phyloP scores from a whole-genome alignment of 2,113 vertebrate genomes.

The Pongo abelii region DNA sequence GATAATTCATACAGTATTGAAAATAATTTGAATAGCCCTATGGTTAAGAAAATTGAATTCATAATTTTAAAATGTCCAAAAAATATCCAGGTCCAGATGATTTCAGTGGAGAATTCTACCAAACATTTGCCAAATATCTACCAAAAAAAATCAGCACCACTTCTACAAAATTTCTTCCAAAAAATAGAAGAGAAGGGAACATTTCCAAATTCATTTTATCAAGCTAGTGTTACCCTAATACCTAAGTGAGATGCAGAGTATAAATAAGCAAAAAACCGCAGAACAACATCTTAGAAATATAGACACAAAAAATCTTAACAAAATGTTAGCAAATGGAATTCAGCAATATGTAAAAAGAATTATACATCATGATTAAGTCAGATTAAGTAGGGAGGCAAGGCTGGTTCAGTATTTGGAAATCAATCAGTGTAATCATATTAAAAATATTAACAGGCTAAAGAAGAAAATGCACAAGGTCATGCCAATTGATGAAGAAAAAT shows the following conservation, averaged over 20 bases:
- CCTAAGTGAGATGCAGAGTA: not conserved
- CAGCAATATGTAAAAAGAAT: not conserved
- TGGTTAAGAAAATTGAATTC: not conserved
- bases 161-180: not conserved
- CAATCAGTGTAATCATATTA: not conserved
- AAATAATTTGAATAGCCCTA: not conserved
- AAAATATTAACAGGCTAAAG: not conserved
- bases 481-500: not conserved
- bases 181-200: not conserved
- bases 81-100: not conserved
- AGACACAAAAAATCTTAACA: not conserved
- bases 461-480: not conserved
- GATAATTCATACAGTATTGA: not conserved
- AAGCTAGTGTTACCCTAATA: not conserved
- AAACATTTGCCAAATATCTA: not conserved
- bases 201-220: not conserved
- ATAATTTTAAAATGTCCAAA: not conserved
- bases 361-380: not conserved
- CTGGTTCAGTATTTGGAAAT: not conserved
- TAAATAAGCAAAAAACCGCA: not conserved
- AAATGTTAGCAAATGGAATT: not conserved
- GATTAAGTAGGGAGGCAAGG: not conserved
- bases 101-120: not conserved
- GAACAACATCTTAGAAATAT: not conserved
- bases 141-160: not conserved